A percentile compares a stretch with the other conserved stretches of the same genome.
These are phyloP conservation scores for Acanthococcus lagerstroemiae DNA, from an alignment of 2,888 invertebrate species.

Conservation along the genomic window DNA sequence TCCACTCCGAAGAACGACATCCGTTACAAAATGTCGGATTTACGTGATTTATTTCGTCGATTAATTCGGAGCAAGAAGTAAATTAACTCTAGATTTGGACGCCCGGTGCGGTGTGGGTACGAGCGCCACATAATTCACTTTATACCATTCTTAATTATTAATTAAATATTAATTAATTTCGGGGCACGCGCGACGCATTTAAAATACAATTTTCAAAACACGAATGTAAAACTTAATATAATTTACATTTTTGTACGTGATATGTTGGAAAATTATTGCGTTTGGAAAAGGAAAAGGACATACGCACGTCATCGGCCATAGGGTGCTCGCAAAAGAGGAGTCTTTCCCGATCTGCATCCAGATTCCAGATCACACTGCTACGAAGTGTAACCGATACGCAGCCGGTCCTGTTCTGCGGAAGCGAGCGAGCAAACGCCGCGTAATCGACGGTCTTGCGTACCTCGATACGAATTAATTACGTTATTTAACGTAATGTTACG, in stretches of 20 bases:
- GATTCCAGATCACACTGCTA: too few species aligned
- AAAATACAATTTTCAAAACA: constrained; percentile 28
- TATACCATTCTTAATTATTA: constrained; percentile 28
- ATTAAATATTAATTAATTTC: constrained; percentile 29
- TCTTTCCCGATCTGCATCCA: too few species aligned
- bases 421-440: too few species aligned
- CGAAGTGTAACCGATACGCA: too few species aligned
- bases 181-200: constrained; percentile 9
- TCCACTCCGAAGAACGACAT: not conserved
- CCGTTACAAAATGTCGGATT: not conserved
- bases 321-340: not conserved
- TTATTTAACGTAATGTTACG: too few species aligned
- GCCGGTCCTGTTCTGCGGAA: too few species aligned
- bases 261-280: constrained; percentile 14
- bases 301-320: too few species aligned
- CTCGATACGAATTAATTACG: too few species aligned
- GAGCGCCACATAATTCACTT: constrained; percentile 13
- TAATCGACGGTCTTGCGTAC: too few species aligned
- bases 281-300: not conserved
- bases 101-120: not conserved
- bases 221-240: constrained; percentile 17
- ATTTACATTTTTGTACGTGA: constrained; percentile 27
- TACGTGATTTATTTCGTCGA: not conserved
- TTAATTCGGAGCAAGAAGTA: constrained; percentile 1
- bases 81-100: not conserved